Base-by-base conservation (phyloP, 1,140 invertebrate genomes). In the Pseudomyrmex dendroicus region DNA sequence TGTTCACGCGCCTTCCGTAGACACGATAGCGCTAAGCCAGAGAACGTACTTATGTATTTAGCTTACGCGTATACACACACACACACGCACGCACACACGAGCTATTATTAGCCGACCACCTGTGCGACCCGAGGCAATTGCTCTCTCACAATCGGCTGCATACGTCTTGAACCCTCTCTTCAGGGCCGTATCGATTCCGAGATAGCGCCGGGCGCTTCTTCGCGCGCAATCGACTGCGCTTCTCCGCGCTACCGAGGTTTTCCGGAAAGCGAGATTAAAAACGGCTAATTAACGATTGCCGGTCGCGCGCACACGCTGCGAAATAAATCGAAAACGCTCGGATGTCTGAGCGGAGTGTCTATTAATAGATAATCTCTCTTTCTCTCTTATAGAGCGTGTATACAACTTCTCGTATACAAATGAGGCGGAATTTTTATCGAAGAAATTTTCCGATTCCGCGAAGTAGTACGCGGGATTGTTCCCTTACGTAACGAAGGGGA, bases 41-140 rank as follows among this genome's bases (percentile, higher is more conserved):
- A 83, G 84, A 83, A 83, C 48, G 52, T 48, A 54, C 35, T 35
- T 35, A 35, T 35, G 35, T 35, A 35, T 35, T 35, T 52, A 13
- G 50, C 50, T 52, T 52, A 35, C 7, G 50, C 50, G 50, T 52
- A 52, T 22, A 44, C 63, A 68, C 62, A 66, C 61, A 74, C 66
- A 56, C 59, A 56, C 46, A 66, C 64, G 76, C 82, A 13, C 9
- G 8, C 54, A 56, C 52, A n/a, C 62, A 78, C 52, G 73, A 83
- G 88, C 86, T 90, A 90, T 90, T 90, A 90, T 90, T 89, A 90
- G 88, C 88, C 89, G 86, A 90, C 89, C 89, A 90, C 89, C 89
- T 90, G 89, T 89, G 78, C 88, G 74, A 89, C 89, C 88, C 56
- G 89, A 84, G 86, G 86, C 86, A 76, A 76, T 83, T 84, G 83